Base-by-base conservation (phyloP, 2,888 invertebrate genomes). In the Ornithoptera priamus region DNA sequence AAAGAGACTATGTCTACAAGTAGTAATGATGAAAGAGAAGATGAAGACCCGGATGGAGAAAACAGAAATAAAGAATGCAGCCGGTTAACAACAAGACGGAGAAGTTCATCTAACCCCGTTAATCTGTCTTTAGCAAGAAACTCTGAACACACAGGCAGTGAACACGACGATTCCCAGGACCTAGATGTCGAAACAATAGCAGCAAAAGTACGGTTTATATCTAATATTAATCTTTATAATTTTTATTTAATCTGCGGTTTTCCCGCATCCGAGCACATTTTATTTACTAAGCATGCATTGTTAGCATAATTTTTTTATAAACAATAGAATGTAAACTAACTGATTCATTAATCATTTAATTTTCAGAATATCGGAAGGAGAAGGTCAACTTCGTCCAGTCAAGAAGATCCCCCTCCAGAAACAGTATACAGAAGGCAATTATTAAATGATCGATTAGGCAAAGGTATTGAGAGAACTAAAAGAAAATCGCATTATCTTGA, bases 101-200 rank as follows among this genome's bases (percentile, higher is more conserved):
- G 95, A 86, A 96, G 95, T 86, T 96, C 96, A 65, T 95, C 96
- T 1, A 96, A 96, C 84, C 97, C 97, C 56, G 97, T 97, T 65
- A 97, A 97, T 88, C 93, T 97, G 77, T 97, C 95, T 42, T 81
- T 95, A 70, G 93, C 94, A 67, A 90, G 90, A 73, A 93, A 92
- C 72, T 93, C 94, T 39, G 93, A 93, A 76, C 93, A 93, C 76
- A 93, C 93, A 68, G 94, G 94, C 76, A 94, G 94, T 83, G 93
- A 93, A 85, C 92, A 91, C 65, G 93, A 93, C 63, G 93, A 93
- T 80, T 92, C 92, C 68, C 92, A 92, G 72, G 93, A 93, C 75
- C 89, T 93, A 53, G 93, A 93, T 75, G 90, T 93, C 8, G 93
- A 93, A 87, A 90, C 92, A 75, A 88, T 93, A 65, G 92, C 93